Conservation (phyloP, 2,888 invertebrate species). For the Zaprionus lineosus region DNA sequence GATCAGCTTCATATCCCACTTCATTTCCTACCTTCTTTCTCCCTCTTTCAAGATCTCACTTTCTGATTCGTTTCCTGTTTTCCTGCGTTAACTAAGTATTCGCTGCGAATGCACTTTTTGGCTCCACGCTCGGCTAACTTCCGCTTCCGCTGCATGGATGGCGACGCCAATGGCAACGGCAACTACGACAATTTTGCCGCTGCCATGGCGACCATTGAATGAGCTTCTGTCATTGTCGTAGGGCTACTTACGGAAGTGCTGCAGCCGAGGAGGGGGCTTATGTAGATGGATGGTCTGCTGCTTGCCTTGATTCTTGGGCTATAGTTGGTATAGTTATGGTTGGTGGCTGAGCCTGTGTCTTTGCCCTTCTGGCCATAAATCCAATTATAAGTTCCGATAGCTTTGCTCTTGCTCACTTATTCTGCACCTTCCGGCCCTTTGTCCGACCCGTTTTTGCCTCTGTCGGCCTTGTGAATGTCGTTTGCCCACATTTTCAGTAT, state of each 20-base stretch:
- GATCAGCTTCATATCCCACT: too few species aligned
- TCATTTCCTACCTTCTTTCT: not conserved
- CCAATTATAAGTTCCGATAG: conserved; percentile 71
- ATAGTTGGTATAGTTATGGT: conserved; percentile 8
- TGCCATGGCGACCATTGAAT: conserved; percentile 38
- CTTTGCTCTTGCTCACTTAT: conserved; percentile 35
- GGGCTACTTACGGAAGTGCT: conserved; percentile 55
- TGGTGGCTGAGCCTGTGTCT: conserved; percentile 16
- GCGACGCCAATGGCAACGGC: conserved; percentile 31
- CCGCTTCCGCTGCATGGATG: conserved; percentile 45
- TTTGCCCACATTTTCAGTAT: too few species aligned
- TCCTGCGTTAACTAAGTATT: too few species aligned
- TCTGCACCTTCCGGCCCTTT: too few species aligned
- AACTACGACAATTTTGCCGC: conserved; percentile 36
- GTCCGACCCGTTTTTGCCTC: too few species aligned
- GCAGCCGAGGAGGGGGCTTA: conserved; percentile 52
- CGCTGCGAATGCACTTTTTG: conserved; percentile 34
- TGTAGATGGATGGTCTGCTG: conserved; percentile 43
- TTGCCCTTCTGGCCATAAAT: conserved; percentile 56
- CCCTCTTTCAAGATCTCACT: not conserved
- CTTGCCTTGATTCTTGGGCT: too few species aligned
- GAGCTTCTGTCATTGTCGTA: conserved; percentile 34
- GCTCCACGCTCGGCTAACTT: conserved; percentile 39
- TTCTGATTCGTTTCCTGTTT: not conserved
- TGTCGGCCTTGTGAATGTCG: too few species aligned